Evolutionary conservation across 2,888 invertebrate species (phyloP), one percentile per base, ranked within the genome.

Genomic region (Mesochorus sp.): DNA sequence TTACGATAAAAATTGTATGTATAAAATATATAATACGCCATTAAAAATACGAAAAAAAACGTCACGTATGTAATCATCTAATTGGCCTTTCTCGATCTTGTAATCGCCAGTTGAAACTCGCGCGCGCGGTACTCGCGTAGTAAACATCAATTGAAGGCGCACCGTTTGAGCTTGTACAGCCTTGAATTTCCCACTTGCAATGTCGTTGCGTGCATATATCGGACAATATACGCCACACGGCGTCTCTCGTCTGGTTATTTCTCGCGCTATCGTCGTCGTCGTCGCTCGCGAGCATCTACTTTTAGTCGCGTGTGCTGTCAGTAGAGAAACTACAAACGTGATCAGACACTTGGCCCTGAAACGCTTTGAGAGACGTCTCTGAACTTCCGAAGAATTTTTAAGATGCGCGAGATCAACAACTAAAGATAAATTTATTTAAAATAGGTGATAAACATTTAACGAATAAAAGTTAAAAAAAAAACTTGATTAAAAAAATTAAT

Each of bases 251-350:
- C 51, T 8, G 44, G 28, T 28, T 66, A 75, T 79, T 75, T 75
- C 37, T 37, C 62, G 42, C 42, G 24, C 42, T 26, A 61, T 64
- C 51, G 51, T 49, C 68, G 19, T 49, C 51, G 51, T 49, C 68
- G 19, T 49, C 53, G 17, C 42, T 42, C 49, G 14, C 55, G 39
- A 44, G 53, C n/a, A n/a, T n/a, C n/a, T n/a, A n/a, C n/a, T n/a
- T n/a, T n/a, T 37, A 14, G 19, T 49, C 37, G 21, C 53, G 42
- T 44, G 44, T 24, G 59, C 37, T 39, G 55, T 51, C 70, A 70
- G 74, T 74, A 26, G 64, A 59, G 51, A 74, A 74, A 74, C 70
- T 66, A n/a, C 70, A 59, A 10, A 51, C 59, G 49, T 55, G 73
- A 78, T 74, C 74, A 64, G 53, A 67, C 72, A 53, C 19, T 12